A percentile compares a stretch with the other conserved stretches of the same genome.
Conservation (phyloP, 2,888 invertebrate genomes). For the Dasysyrphus tricinctus region DNA sequence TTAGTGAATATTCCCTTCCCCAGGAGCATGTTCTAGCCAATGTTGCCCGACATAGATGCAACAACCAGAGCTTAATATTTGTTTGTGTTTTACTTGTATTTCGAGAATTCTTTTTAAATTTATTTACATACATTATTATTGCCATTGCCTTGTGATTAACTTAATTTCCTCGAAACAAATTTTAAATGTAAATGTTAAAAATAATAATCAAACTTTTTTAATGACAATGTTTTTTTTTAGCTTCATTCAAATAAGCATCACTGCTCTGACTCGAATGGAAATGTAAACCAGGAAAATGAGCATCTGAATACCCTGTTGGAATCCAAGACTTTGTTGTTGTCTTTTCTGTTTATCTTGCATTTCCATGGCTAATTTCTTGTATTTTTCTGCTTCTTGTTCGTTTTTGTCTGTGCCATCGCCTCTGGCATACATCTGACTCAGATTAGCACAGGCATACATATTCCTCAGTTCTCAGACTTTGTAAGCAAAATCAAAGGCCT, state of each 20-base stretch:
- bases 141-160: no score
- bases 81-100: no score
- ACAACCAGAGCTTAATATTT: no score
- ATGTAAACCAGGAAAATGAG: conserved; percentile 10
- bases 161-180: conserved; percentile 15
- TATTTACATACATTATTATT: no score
- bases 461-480: conserved; percentile 93
- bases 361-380: conserved; percentile 88
- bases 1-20: conserved; percentile 79
- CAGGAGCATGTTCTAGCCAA: conserved; percentile 78
- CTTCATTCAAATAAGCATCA: conserved; percentile 13
- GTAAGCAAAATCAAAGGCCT: conserved; percentile 90
- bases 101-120: no score
- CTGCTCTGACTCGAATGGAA: not conserved
- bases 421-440: conserved; percentile 92
- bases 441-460: conserved; percentile 94
- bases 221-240: conserved; percentile 5
- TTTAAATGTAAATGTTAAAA: conserved; percentile 2
- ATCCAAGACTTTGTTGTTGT: conserved; percentile 84
- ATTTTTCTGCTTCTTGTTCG: conserved; percentile 88
- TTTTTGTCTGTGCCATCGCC: conserved; percentile 93
- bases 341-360: conserved; percentile 88
- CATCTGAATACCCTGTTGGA: conserved; percentile 85
- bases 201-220: not conserved
- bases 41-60: conserved; percentile 78